Conservation (phyloP, 1,140 invertebrate species). For the Calosoma granatense region DNA sequence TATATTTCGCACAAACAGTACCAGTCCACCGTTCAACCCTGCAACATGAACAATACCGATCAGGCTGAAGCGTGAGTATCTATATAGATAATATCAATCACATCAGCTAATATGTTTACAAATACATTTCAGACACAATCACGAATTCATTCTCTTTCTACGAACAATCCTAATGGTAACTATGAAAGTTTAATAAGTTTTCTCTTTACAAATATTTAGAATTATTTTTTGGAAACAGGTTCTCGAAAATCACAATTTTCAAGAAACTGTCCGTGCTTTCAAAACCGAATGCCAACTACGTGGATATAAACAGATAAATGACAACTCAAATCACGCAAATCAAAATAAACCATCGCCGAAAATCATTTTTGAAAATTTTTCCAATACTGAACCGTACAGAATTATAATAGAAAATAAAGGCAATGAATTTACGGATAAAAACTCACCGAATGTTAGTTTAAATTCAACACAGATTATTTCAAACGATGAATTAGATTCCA, state of each 20-base stretch:
- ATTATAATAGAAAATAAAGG: background rate
- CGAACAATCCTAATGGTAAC: background rate
- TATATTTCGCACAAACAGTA: background rate
- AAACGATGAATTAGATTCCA: no score
- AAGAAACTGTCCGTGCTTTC: background rate
- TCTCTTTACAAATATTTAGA: background rate
- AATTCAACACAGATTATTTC: no score
- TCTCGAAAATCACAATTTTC: background rate
- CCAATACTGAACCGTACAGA: background rate
- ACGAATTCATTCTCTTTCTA: background rate
- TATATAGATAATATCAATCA: background rate
- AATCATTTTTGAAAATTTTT: background rate
- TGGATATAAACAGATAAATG: background rate
- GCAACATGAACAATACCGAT: background rate
- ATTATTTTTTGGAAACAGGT: constrained; percentile 1
- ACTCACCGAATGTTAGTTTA: background rate
- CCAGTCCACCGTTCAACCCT: background rate
- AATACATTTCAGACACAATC: background rate
- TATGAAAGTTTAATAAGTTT: background rate
- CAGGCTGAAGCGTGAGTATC: background rate
- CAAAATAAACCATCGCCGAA: background rate
- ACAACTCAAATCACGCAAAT: no score
- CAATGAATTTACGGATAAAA: background rate
- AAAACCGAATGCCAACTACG: background rate
- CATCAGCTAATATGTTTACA: background rate